Base-by-base conservation (phyloP, 2,888 invertebrate genomes). In the Vandiemenella viatica region DNA sequence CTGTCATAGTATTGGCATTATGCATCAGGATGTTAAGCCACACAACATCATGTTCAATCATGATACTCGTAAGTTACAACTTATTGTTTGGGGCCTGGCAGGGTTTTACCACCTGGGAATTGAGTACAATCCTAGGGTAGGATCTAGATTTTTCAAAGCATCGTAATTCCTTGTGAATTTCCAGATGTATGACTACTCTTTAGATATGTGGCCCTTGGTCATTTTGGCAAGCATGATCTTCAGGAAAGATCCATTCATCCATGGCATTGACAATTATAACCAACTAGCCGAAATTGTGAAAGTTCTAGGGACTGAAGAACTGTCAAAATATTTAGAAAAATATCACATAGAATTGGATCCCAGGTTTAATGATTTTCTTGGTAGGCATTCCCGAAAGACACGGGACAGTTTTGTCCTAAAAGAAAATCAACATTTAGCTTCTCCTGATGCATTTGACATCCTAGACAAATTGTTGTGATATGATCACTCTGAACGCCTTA, bases 1-100 rank as follows among this genome's bases (percentile, higher is more conserved):
- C 70, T 98, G 97, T 77, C 98, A 98, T 74, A 96, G 96, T 76
- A 95, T 96, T 95, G 98, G 98, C 63, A 97, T 98, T 64, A 98
- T 98, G 98, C 98, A 98, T 64, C 70, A 97, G 71, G 98, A 98
- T 75, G 97, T 98, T 51, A 98, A 98, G 73, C 98, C 98, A 62
- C 98, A 99, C 72, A 98, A 99, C 73, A 97, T 99, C 56, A 98
- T 98, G 98, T 98, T 98, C 66, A 97, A 98, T 72, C 97, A 98
- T 72, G 96, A 97, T 75, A 95, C 92, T 73, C 83, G 93, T 70
- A 96, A 95, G 76, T 75, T 98, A 66, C 85, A 97, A 66, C 80
- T 98, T 60, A 99, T 98, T 65, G 98, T 99, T 75, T 98, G 98
- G 98, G 98, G 98, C 56, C 74, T 99, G 66, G 98, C 98, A 18